Conservation (phyloP, 1,140 invertebrate species). For the Scylla paramamosain region DNA sequence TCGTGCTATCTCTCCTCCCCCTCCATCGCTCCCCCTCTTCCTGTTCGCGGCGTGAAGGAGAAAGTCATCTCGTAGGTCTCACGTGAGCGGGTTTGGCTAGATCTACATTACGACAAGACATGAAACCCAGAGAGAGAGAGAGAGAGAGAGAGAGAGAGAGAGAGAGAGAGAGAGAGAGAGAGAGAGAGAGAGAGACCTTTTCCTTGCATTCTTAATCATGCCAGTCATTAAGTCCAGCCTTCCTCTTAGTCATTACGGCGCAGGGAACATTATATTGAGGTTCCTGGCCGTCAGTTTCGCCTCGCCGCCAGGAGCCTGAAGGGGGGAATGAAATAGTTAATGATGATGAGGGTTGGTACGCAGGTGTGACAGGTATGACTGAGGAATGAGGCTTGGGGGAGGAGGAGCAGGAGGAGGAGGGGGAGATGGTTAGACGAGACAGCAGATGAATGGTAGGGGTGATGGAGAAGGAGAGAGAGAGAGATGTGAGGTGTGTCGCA, state of each 20-base stretch:
- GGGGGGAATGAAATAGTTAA: no score
- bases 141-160: slow-evolving; percentile 20
- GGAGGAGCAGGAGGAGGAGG: not conserved
- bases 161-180: slow-evolving; percentile 20
- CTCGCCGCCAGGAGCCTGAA: no score
- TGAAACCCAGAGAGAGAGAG: not conserved
- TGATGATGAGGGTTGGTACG: no score
- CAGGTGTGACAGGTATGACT: no score
- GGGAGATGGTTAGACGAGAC: not conserved
- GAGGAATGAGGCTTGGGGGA: not conserved
- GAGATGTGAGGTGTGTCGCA: no score
- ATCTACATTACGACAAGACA: slow-evolving; percentile 4
- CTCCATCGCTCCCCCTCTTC: not conserved
- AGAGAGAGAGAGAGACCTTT: not conserved
- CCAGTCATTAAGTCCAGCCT: no score
- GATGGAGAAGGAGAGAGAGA: no score
- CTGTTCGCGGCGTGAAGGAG: not conserved
- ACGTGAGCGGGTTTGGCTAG: not conserved
- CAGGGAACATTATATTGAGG: no score
- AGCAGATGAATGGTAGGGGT: no score
- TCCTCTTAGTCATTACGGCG: no score
- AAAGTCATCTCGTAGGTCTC: not conserved
- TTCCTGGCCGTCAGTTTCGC: no score
- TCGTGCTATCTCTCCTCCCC: not conserved
- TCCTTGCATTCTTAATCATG: no score